Evolutionary conservation across 2,888 invertebrate species (phyloP).

Genomic region (Eupithecia inturbata): DNA sequence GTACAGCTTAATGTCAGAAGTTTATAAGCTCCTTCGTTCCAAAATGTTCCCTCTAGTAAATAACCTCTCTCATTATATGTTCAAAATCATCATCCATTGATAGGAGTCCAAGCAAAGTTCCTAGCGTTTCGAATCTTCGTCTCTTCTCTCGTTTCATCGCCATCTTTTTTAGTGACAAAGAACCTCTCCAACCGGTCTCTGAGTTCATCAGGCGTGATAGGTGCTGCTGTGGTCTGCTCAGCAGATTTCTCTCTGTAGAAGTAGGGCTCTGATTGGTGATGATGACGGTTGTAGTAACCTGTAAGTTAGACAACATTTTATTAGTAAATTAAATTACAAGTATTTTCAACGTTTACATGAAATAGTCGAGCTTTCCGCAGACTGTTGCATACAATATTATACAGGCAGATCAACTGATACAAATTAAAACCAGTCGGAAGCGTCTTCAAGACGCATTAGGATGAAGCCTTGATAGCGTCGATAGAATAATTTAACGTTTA

Average conservation of each 20-base stretch:
- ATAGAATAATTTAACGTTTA: background rate
- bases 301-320: constrained; percentile 34
- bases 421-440: background rate
- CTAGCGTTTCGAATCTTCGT: constrained; percentile 70
- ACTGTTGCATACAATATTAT: background rate
- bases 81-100: constrained; percentile 48
- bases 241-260: constrained; percentile 70
- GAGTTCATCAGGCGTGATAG: constrained; percentile 81
- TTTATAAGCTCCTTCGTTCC: background rate
- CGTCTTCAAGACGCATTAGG: background rate
- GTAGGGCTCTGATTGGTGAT: constrained; percentile 61
- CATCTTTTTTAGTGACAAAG: constrained; percentile 75
- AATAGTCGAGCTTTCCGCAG: background rate
- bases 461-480: background rate
- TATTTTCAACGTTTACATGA: too few relatives aligned
- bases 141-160: constrained; percentile 57
- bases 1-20: background rate
- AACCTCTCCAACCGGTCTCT: constrained; percentile 79
- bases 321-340: background rate
- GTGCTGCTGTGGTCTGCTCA: constrained; percentile 68
- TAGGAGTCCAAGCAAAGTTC: constrained; percentile 77
- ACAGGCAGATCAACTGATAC: background rate
- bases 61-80: background rate
- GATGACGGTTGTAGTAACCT: constrained; percentile 72
- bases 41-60: background rate